phyloP scores from a whole-genome alignment of 2,797 vertebrate species.

The Poeciliopsis gracilis region DNA sequence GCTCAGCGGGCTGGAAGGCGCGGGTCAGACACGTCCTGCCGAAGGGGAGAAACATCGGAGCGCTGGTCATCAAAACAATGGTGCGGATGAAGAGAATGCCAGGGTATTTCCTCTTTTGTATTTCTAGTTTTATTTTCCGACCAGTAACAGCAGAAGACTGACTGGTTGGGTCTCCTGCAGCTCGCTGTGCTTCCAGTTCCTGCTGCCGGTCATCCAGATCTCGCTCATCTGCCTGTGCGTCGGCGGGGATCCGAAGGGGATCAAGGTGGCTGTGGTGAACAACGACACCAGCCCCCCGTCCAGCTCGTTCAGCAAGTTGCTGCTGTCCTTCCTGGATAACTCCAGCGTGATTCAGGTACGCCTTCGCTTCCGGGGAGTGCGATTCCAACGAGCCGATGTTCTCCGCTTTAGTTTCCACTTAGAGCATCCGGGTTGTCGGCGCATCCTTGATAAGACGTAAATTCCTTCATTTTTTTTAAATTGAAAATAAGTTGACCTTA shows the following conservation, averaged over 20 bases:
- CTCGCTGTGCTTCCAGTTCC: constrained; percentile 85
- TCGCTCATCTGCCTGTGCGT: constrained; percentile 84
- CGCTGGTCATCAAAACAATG: constrained; percentile 82
- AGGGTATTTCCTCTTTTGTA: constrained; percentile 54
- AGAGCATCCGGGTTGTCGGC: no score
- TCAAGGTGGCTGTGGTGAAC: constrained; percentile 83
- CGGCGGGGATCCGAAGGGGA: constrained; percentile 78
- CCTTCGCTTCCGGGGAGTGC: neutral
- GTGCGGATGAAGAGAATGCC: constrained; percentile 85
- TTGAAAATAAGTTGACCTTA: neutral
- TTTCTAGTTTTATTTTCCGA: neutral
- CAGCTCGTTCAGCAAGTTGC: constrained; percentile 61
- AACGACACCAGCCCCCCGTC: constrained; percentile 74
- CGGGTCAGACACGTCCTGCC: constrained; percentile 75
- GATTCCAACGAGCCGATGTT: neutral
- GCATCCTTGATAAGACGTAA: no score
- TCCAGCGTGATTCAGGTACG: constrained; percentile 79
- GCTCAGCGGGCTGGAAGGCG: constrained; percentile 80
- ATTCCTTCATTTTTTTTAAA: neutral
- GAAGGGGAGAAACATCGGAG: constrained; percentile 81
- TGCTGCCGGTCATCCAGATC: constrained; percentile 85
- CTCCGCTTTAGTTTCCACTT: neutral
- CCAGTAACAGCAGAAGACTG: neutral
- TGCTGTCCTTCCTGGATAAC: constrained; percentile 84
- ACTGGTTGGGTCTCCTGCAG: constrained; percentile 50